Conservation (phyloP, 2,113 vertebrate genomes). For the Rhinichthys klamathensis region DNA sequence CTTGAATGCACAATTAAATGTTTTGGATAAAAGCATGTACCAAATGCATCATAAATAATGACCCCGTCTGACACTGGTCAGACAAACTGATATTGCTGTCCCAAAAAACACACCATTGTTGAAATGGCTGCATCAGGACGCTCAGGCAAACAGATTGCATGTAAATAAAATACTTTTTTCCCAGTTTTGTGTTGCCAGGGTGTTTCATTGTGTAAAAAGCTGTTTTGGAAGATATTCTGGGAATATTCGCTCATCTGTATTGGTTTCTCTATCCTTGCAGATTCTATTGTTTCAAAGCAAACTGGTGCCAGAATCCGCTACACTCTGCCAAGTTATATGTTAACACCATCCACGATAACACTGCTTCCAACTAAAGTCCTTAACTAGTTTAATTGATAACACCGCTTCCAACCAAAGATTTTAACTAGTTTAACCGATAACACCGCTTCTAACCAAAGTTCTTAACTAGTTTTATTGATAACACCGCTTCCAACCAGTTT, state of each 20-base stretch:
- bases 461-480: too few relatives aligned
- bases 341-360: too few relatives aligned
- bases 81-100: not conserved
- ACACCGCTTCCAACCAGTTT: too few relatives aligned
- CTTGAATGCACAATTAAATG: not conserved
- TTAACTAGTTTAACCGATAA: too few relatives aligned
- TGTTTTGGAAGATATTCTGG: slow-evolving; percentile 5
- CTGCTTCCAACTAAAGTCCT: too few relatives aligned
- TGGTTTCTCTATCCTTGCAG: not conserved
- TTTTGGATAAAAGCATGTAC: not conserved
- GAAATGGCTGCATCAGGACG: not conserved
- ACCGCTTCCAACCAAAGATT: too few relatives aligned
- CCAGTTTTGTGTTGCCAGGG: not conserved
- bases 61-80: not conserved
- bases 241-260: not conserved
- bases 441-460: too few relatives aligned
- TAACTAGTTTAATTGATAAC: too few relatives aligned
- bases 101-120: not conserved
- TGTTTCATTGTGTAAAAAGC: slow-evolving; percentile 30
- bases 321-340: not conserved
- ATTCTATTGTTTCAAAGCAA: slow-evolving; percentile 28
- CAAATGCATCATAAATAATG: not conserved
- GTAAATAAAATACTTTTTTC: not conserved
- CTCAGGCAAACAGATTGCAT: not conserved
- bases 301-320: not conserved